Conservation (phyloP, 2,113 vertebrate genomes). For the Cervus canadensis region DNA sequence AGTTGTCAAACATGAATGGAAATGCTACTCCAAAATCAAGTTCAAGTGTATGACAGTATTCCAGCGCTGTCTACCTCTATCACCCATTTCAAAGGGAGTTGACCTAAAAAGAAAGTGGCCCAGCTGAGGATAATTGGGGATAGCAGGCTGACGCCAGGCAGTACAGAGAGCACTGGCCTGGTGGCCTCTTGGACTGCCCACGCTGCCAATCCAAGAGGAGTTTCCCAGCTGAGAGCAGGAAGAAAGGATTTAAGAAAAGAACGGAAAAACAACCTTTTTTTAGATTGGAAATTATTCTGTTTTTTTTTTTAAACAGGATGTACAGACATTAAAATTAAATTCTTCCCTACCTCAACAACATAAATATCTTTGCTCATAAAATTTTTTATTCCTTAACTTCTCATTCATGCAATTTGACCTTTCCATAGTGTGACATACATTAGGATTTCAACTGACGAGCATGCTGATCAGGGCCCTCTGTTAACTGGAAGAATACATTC, state of each 20-base stretch:
- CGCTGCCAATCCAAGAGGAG: background rate
- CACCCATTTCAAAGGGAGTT: constrained; percentile 47
- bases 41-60: constrained; percentile 23
- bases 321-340: constrained; percentile 39
- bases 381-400: background rate
- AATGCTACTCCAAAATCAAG: constrained; percentile 36
- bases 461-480: background rate
- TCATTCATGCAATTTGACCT: background rate
- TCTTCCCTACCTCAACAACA: background rate
- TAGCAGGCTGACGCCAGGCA: background rate
- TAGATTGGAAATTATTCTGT: constrained; percentile 27
- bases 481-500: background rate
- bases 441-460: background rate
- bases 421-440: background rate
- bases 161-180: background rate
- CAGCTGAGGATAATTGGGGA: constrained; percentile 40
- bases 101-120: constrained; percentile 50
- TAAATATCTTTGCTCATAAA: background rate
- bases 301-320: background rate
- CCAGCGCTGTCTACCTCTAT: background rate
- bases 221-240: constrained; percentile 52
- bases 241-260: constrained; percentile 30
- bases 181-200: background rate
- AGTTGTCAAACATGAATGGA: background rate
- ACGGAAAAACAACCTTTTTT: constrained; percentile 38